phyloP scores from a whole-genome alignment of 2,113 vertebrate genomes.

The Peromyscus polionotus region DNA sequence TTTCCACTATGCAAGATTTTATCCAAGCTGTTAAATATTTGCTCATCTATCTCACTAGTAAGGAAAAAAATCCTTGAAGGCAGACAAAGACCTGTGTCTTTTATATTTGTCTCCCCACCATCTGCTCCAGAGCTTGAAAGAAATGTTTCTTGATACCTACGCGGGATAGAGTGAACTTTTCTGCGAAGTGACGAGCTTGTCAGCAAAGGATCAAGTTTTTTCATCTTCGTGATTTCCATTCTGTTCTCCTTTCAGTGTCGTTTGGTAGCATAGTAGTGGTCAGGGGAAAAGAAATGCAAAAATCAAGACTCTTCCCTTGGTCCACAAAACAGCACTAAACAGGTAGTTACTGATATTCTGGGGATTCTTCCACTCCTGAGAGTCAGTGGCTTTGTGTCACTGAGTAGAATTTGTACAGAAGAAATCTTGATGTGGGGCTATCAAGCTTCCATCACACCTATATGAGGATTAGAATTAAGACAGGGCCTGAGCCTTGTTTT shows the following conservation, averaged over 20 bases:
- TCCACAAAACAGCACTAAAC: not conserved
- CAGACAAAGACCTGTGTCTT: not conserved
- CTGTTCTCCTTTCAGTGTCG: not conserved
- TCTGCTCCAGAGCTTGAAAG: not conserved
- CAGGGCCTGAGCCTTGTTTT: not conserved
- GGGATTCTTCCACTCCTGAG: not conserved
- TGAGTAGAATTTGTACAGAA: not conserved
- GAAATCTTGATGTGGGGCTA: not conserved
- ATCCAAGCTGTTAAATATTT: conserved; percentile 1
- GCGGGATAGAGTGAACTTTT: not conserved
- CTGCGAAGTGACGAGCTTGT: not conserved
- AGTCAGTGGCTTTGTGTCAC: not conserved
- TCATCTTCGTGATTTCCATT: not conserved
- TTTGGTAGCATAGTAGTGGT: not conserved
- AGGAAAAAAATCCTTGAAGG: not conserved
- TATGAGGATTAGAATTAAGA: not conserved
- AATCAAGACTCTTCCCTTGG: not conserved
- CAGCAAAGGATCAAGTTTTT: not conserved
- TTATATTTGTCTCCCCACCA: not conserved
- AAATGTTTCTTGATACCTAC: not conserved
- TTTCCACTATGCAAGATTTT: not conserved
- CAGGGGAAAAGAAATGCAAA: not conserved
- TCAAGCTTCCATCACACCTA: not conserved
- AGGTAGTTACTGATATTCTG: not conserved
- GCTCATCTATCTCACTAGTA: not conserved